Base-by-base conservation (phyloP, 92 coral and sea anemone genomes). In the Meandrina meandrites region DNA sequence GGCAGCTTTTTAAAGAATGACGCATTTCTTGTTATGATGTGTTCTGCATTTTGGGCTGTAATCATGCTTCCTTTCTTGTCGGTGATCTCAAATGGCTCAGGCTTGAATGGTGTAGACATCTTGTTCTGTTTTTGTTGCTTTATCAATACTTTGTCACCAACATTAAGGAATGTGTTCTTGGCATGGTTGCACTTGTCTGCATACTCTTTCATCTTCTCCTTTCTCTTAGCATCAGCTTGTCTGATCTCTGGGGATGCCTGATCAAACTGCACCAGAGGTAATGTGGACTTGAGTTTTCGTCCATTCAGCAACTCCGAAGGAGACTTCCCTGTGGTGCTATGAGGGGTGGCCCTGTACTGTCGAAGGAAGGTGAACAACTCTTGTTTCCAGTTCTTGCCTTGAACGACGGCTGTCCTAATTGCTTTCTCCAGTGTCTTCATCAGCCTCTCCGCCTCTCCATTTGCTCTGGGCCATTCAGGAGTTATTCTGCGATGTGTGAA, bases 381-480 rank as follows among this genome's bases (percentile, higher is more conserved):
- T 58, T 90, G 88, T 54, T 79, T 87, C 91, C 93, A 91, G 76
- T 60, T 78, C 83, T 79, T 83, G 45, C 82, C 78, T 47, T 91
- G 82, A 7, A 73, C 53, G 68, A 76, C 75, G 13, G 93, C 91
- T 48, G 91, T 72, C 66, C 86, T 73, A 8, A 84, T 71, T 69
- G 89, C 86, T 58, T 81, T 81, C 71, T 87, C 75, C 16, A 81
- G 19, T 50, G 90, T 83, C 36, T 32, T 83, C 86, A 81, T 91
- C 22, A 91, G 85, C 14, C 88, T 48, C 76, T 87, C 93, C 30
- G 69, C 93, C 77, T 91, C 88, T 30, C 88, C 91, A 75, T 91
- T 91, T 10, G 86, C 91, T 91, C 75, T 69, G 48, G 93, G 90
- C 90, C 93, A 90, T 36, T 17, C 50, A 73, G 90, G 93, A 22